These are phyloP conservation scores for Gordius sp. DNA, from an alignment of 2,888 invertebrate species.

Conservation along the genomic window DNA sequence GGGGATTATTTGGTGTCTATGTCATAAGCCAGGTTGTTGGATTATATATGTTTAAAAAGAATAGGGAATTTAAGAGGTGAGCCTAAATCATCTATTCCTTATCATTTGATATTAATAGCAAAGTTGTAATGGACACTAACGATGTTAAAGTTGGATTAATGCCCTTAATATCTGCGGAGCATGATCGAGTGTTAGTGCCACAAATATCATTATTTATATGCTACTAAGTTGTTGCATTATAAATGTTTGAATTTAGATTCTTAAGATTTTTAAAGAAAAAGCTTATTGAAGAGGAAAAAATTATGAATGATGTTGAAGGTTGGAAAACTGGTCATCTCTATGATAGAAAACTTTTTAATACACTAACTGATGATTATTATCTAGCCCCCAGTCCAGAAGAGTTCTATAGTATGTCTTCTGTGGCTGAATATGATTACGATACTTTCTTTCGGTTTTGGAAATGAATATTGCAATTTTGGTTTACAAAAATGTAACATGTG, in stretches of 20 bases:
- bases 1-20: not conserved
- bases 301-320: constrained; percentile 2
- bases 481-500: no score
- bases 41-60: not conserved
- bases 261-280: not conserved
- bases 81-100: not conserved
- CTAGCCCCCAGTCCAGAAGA: not conserved
- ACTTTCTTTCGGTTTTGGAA: no score
- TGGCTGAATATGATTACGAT: not conserved
- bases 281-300: not conserved
- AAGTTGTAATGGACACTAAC: not conserved
- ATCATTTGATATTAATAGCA: not conserved
- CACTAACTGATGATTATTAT: not conserved
- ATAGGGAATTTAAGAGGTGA: not conserved
- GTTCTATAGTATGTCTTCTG: not conserved
- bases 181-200: not conserved
- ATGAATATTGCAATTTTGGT: no score
- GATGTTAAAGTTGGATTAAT: constrained; percentile 6
- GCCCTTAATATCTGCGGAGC: not conserved
- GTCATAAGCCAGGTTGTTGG: not conserved
- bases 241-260: not conserved
- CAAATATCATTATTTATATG: not conserved
- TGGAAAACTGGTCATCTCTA: not conserved
- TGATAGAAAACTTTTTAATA: not conserved
- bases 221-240: not conserved